A percentile compares a stretch with the other conserved stretches of the same genome.
These are phyloP conservation scores for Pipistrellus pipistrellus DNA, from an alignment of 2,797 vertebrate species.

Conservation along the genomic window DNA sequence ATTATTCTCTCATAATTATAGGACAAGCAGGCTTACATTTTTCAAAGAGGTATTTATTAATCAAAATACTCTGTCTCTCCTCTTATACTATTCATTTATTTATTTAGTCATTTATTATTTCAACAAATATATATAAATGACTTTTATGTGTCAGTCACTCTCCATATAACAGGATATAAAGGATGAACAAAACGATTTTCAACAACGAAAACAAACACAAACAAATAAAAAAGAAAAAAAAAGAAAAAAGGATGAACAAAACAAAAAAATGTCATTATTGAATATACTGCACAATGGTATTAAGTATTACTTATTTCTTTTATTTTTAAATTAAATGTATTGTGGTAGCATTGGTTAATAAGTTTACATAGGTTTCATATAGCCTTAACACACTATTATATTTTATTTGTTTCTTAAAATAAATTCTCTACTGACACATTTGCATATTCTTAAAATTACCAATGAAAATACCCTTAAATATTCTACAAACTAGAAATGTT, in stretches of 20 bases:
- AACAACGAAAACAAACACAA: no score
- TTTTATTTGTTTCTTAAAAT: not conserved
- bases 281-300: not conserved
- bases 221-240: no score
- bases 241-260: not conserved
- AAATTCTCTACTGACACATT: not conserved
- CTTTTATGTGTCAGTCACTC: not conserved
- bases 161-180: not conserved
- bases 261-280: not conserved
- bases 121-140: not conserved
- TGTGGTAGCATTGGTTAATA: not conserved
- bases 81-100: slow-evolving; percentile 2
- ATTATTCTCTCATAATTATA: not conserved
- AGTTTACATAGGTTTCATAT: not conserved
- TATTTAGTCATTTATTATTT: not conserved
- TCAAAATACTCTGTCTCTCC: not conserved
- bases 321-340: not conserved
- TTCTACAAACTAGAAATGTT: not conserved
- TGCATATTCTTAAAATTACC: not conserved
- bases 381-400: not conserved
- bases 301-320: not conserved
- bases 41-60: not conserved
- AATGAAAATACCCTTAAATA: not conserved
- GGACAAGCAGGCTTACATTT: not conserved
- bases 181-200: not conserved